phyloP scores from a whole-genome alignment of 2,113 vertebrate species.

The Synodontis membranacea region DNA sequence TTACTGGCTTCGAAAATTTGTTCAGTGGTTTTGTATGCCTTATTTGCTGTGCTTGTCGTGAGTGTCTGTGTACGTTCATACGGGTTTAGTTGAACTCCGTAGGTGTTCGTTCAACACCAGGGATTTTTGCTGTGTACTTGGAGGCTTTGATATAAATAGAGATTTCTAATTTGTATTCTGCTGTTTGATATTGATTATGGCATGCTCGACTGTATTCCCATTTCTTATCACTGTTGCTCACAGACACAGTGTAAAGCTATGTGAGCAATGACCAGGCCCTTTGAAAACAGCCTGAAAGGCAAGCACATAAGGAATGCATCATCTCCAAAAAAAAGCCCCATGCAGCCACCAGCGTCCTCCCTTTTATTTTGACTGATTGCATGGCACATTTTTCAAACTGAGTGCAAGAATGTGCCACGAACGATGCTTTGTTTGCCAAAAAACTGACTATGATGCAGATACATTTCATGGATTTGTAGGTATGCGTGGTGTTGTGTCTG shows the following conservation, averaged over 20 bases:
- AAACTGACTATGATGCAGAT: conserved; percentile 47
- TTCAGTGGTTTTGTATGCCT: not conserved
- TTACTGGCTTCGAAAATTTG: not conserved
- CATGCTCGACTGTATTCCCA: conserved; percentile 29
- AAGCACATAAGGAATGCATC: conserved; percentile 70
- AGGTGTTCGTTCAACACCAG: not conserved
- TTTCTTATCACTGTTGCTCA: conserved; percentile 33
- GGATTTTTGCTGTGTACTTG: not conserved
- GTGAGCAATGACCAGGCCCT: conserved; percentile 64
- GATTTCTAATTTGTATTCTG: conserved; percentile 28
- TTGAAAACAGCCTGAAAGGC: conserved; percentile 69
- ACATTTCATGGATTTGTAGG: conserved; percentile 59
- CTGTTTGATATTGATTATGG: conserved; percentile 30
- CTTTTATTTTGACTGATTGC: conserved; percentile 69
- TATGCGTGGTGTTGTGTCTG: conserved; percentile 10
- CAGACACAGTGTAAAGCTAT: conserved; percentile 58
- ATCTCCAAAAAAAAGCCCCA: conserved; percentile 58
- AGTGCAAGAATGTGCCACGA: conserved; percentile 2
- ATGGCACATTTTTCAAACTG: conserved; percentile 47
- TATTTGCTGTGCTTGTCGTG: not conserved
- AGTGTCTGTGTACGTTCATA: not conserved
- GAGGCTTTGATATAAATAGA: not conserved
- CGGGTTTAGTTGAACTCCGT: not conserved
- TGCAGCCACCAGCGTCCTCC: conserved; percentile 65
- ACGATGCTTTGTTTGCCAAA: conserved; percentile 38